These are phyloP conservation scores for Tiphia femorata DNA, from an alignment of 2,888 invertebrate species.

Conservation along the genomic window DNA sequence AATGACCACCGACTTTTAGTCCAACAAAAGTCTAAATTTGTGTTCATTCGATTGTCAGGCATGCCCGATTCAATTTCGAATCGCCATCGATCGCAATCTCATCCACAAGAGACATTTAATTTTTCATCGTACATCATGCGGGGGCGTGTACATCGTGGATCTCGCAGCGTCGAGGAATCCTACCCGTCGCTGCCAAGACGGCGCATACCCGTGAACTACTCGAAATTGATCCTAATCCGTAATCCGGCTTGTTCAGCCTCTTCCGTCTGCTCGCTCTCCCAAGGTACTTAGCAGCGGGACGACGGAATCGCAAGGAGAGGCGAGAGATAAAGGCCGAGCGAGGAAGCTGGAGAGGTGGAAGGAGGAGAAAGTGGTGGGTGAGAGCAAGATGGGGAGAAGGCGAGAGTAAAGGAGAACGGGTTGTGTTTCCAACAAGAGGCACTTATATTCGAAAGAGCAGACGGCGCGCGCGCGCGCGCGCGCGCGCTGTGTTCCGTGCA, in stretches of 20 bases:
- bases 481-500: conserved; percentile 49
- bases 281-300: conserved; percentile 55
- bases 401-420: conserved; percentile 6
- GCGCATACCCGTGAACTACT: conserved; percentile 62
- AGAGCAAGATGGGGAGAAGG: conserved; percentile 1
- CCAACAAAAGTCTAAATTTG: too few species aligned
- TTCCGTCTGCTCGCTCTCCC: conserved; percentile 63
- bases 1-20: too few species aligned
- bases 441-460: conserved; percentile 51
- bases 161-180: conserved; percentile 3
- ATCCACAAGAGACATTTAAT: too few species aligned
- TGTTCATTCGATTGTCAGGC: too few species aligned
- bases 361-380: conserved; percentile 13
- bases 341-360: background rate
- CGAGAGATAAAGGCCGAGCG: conserved; percentile 15
- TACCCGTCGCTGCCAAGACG: conserved; percentile 41
- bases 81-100: too few species aligned
- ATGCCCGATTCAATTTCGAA: too few species aligned
- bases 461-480: too few species aligned
- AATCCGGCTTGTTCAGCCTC: conserved; percentile 64
- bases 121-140: conserved; percentile 11
- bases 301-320: conserved; percentile 28
- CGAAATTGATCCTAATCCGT: conserved; percentile 67
- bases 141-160: conserved; percentile 37
- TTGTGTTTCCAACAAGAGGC: conserved; percentile 31